Evolutionary conservation across 2,888 invertebrate species (phyloP), one percentile per base, ranked within the genome.

Genomic region (Thereva unica): DNA sequence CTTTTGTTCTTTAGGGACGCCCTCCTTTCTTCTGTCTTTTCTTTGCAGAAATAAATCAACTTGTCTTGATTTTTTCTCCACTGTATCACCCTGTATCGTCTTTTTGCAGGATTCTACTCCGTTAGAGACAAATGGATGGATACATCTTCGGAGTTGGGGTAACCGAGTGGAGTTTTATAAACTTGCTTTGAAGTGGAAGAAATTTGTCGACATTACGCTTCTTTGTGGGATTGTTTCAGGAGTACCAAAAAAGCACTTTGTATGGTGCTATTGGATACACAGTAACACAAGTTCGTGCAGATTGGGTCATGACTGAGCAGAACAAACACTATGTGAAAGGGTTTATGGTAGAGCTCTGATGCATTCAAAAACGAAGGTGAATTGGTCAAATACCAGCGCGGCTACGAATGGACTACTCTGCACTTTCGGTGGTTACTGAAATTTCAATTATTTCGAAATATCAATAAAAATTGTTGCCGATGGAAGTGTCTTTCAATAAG

Each of bases 21-120:
- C 50, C 47, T 37, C 45, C 50, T 61, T 50, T 61, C 23, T 61
- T 61, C 23, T 61, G 35, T 53, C 54, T 53, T 64, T 54, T 64
- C 37, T 64, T 52, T 45, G 45, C 38, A 45, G 64, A 44, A 45
- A 64, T 64, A 64, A 64, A 64, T 64, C 64, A 64, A 64, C 64
- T 45, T 64, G 64, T 54, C 64, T 45, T 54, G 64, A 64, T 54
- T 54, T 64, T 64, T 54, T 54, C 45, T 38, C 34, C 61, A 50
- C 50, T 50, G 41, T 61, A 61, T 61, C 49, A 61, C 61, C 50
- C 23, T 23, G 23, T 23, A 23, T 23, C 23, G 23, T 23, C 23
- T 23, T 23, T 23, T 23, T 23, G 23, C 23, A 23, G 23, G 61
- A 61, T 50, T 61, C 61, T 37, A 50, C 40, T 50, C 61, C 61